Percentiles rank a stretch among this genome's conserved stretches.
phyloP scores from a whole-genome alignment of 2,113 vertebrate species.

The Orycteropus afer region DNA sequence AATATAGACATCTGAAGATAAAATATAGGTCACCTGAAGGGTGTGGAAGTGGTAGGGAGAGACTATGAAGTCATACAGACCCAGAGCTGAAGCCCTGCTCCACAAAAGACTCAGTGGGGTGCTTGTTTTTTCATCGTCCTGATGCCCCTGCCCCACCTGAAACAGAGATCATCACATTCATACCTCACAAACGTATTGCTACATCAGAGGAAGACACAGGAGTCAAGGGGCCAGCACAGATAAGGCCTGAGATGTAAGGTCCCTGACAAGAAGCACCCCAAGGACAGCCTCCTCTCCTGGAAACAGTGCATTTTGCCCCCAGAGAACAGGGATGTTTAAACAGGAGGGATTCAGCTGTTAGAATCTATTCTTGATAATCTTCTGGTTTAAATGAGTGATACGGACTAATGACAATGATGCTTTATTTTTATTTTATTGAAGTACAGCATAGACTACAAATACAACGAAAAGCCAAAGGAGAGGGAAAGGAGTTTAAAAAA shows the following conservation, averaged over 20 bases:
- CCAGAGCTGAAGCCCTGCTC: not conserved
- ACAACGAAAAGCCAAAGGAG: slow-evolving; percentile 56
- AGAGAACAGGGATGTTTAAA: not conserved
- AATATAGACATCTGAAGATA: not conserved
- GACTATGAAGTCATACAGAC: not conserved
- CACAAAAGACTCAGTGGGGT: not conserved
- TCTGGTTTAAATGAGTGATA: slow-evolving; percentile 50
- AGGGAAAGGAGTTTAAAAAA: not conserved
- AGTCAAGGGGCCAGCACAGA: not conserved
- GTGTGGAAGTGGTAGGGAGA: not conserved
- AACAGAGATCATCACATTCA: not conserved
- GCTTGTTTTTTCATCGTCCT: not conserved
- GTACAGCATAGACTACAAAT: not conserved
- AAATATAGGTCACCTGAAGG: not conserved
- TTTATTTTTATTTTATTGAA: slow-evolving; percentile 45
- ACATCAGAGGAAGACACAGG: not conserved
- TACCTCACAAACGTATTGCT: not conserved
- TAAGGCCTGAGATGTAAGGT: not conserved
- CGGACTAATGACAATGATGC: slow-evolving; percentile 1
- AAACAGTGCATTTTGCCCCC: not conserved
- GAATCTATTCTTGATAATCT: slow-evolving; percentile 46
- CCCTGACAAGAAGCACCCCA: not conserved
- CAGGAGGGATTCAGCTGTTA: not conserved
- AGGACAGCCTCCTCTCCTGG: not conserved
- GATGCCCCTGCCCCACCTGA: not conserved